Conservation (phyloP, 2,888 invertebrate species). For the Saturnia pavonia region DNA sequence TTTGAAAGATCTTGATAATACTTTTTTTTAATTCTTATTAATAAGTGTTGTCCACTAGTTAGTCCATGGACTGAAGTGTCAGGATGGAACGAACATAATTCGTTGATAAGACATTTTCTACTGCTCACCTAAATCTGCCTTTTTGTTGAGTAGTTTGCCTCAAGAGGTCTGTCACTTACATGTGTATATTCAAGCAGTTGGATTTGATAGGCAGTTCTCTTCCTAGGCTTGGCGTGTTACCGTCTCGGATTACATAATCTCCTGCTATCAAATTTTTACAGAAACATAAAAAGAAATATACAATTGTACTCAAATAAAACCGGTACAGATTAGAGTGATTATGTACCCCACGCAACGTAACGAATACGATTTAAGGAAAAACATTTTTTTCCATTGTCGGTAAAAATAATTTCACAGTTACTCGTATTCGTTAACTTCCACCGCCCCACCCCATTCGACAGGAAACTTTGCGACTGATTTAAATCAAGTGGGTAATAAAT, state of each 20-base stretch:
- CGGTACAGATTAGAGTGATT: background rate
- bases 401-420: background rate
- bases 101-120: no score
- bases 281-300: background rate
- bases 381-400: background rate
- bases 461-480: slow-evolving; percentile 27
- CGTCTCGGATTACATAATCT: background rate
- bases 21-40: no score
- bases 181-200: background rate
- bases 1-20: no score
- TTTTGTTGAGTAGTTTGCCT: no score
- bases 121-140: no score
- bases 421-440: background rate
- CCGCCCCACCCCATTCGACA: background rate
- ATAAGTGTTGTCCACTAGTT: no score
- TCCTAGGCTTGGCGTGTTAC: background rate
- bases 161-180: background rate
- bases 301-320: background rate
- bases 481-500: slow-evolving; percentile 36
- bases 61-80: no score
- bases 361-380: slow-evolving; percentile 6
- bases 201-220: background rate
- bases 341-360: background rate
- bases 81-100: no score
- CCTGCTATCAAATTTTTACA: background rate